Base-by-base conservation (phyloP, 2,888 invertebrate genomes). In the Gymnoscelis rufifasciata region DNA sequence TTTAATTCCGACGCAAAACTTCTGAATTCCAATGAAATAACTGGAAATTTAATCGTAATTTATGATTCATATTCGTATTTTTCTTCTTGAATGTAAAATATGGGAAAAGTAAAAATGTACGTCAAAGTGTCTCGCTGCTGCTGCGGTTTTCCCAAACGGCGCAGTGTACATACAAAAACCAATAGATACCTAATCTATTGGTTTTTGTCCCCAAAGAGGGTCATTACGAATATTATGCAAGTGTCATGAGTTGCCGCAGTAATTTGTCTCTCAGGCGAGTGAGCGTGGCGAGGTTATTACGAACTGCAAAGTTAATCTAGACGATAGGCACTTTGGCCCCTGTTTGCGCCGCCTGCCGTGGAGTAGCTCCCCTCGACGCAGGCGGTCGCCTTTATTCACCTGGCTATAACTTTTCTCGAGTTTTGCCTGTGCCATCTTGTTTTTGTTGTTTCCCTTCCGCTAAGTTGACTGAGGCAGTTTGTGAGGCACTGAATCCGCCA, bases 391-490 rank as follows among this genome's bases (percentile, higher is more conserved):
- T 57, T 54, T 57, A 57, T 56, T 52, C 58, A 58, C 54, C 58
- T 56, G 56, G 55, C 47, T 54, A 50, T 56, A 58, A 58, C 56
- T 56, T 55, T 54, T 43, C 49, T 46, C 42, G 39, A 52, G 56
- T 58, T 56, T 58, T 43, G 45, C 54, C 41, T 49, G 49, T 52
- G 52, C 58, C 58, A 56, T 54, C 56, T 58, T 58, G 58, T 58
- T 58, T 58, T 58, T 56, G 54, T 58, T 57, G 55, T 56, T 57
- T 54, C 53, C 54, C 52, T 56, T 58, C 54, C 43, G 49, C 52
- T 50, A 47, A 54, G 45, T 54, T 56, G 47, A 56, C 51, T 48
- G 56, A 56, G 53, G 43, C 40, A 54, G 49, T 55, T 56, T 56
- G 50, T 40, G 47, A 54, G 47, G 54, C 46, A 47, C 54, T 49